Base-by-base conservation (phyloP, 2,888 invertebrate genomes). In the Selenia dentaria region DNA sequence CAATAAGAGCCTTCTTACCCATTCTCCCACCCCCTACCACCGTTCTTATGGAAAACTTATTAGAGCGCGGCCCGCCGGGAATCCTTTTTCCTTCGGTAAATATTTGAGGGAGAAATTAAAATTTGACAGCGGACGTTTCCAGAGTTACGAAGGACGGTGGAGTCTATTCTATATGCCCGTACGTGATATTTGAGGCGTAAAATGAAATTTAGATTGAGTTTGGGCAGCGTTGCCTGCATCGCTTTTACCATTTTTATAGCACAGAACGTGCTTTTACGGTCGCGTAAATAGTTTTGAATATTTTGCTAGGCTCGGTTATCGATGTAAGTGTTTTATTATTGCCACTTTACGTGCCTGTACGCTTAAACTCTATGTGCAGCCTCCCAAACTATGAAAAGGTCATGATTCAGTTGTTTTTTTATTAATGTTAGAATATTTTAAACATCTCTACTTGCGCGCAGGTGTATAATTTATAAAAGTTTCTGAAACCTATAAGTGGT, bases 51-150 rank as follows among this genome's bases (percentile, higher is more conserved):
- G 90, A 90, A 89, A 90, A 90, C 90, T 90, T 90, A 89, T 90
- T 90, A 90, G 89, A 89, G 79, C 85, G 74, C 79, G 83, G 83
- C 82, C 88, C 88, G 83, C 76, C 79, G 79, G 86, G 89, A 89
- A 90, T 89, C 90, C 90, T 89, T 90, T 90, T 89, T 89, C 89
- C 88, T 84, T 83, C 83, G 84, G 89, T 86, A 90, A 90, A 90
- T 90, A 89, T 90, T 90, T 90, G 90, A 90, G 83, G 79, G 83
- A 89, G 90, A 89, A 90, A 90, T 89, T 90, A 90, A 90, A 90
- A 90, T 89, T 90, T 89, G 89, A 90, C 89, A 88, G 87, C 88
- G 47, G 47, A 41, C 47, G 86, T 75, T 83, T 74, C 70, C 56
- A 62, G 73, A 76, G 77, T 70, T 71, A 75, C 78, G 79, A 72